Evolutionary conservation across 1,140 invertebrate species (phyloP).

Genomic region (Drosophila asahinai): DNA sequence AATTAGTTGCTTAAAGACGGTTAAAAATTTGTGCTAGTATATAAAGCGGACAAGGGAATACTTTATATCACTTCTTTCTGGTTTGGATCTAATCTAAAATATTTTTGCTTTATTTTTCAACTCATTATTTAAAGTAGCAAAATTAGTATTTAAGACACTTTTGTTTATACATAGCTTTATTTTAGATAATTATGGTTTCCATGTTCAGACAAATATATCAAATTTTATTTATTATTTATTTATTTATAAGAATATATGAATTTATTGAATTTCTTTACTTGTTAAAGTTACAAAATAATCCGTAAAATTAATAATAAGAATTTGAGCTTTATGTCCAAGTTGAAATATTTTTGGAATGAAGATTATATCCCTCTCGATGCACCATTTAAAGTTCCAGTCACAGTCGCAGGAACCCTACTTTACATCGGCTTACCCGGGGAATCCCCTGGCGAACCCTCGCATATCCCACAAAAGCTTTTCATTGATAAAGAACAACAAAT

Average conservation of each 20-base stretch:
- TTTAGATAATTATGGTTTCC: too few relatives aligned
- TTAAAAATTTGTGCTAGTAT: background rate
- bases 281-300: background rate
- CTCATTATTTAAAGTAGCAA: too few relatives aligned
- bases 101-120: too few relatives aligned
- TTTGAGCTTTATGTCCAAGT: background rate
- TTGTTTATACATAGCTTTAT: too few relatives aligned
- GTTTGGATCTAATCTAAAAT: background rate
- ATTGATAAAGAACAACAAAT: slow-evolving; percentile 61
- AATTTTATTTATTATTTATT: background rate
- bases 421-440: slow-evolving; percentile 25
- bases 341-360: slow-evolving; percentile 7
- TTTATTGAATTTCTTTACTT: background rate
- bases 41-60: background rate
- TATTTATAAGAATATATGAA: background rate
- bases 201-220: too few relatives aligned
- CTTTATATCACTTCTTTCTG: background rate
- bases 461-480: slow-evolving; percentile 38
- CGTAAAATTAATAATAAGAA: background rate
- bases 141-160: too few relatives aligned
- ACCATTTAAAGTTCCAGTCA: background rate
- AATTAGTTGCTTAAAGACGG: background rate
- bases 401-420: slow-evolving; percentile 19
- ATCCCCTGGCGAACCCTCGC: slow-evolving; percentile 15
- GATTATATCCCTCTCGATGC: slow-evolving; percentile 5